These are phyloP conservation scores for Notothenia rossii DNA, from an alignment of 2,113 vertebrate species.

Conservation along the genomic window DNA sequence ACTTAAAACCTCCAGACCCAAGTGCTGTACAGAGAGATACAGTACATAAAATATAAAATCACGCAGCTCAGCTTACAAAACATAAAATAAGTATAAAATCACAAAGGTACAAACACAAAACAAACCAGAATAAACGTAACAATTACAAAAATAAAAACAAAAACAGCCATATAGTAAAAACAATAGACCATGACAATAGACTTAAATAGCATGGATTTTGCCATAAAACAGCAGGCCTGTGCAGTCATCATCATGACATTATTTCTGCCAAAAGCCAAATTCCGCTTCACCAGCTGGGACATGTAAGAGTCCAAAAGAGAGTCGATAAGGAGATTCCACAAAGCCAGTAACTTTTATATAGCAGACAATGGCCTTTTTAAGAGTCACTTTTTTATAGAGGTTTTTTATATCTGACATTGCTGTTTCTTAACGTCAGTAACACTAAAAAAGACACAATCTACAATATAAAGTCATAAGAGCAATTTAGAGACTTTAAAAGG, in stretches of 20 bases:
- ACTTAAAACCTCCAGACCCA: too few species aligned
- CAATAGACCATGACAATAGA: too few species aligned
- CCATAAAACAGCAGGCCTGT: not conserved
- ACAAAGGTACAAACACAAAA: too few species aligned
- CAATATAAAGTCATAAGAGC: not conserved
- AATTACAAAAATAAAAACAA: too few species aligned
- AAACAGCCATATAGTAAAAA: too few species aligned
- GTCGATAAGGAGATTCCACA: not conserved
- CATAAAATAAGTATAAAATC: too few species aligned
- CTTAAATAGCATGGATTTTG: constrained; percentile 1
- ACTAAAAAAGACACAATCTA: constrained; percentile 6
- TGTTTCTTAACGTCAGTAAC: not conserved
- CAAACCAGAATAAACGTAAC: too few species aligned
- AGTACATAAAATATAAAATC: too few species aligned
- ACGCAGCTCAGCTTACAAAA: too few species aligned
- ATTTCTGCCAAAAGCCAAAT: constrained; percentile 11
- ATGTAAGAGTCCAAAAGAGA: constrained; percentile 19
- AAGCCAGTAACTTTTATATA: constrained; percentile 25
- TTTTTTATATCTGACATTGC: constrained; percentile 1
- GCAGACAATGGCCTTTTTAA: constrained; percentile 34
- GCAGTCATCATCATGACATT: not conserved
- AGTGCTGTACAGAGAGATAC: too few species aligned
- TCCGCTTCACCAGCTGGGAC: constrained; percentile 15
- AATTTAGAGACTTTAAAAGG: constrained; percentile 2
- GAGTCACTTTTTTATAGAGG: constrained; percentile 16